Evolutionary conservation across 2,113 vertebrate species (phyloP), one percentile per base, ranked within the genome.

Genomic region (Trachemys scripta): DNA sequence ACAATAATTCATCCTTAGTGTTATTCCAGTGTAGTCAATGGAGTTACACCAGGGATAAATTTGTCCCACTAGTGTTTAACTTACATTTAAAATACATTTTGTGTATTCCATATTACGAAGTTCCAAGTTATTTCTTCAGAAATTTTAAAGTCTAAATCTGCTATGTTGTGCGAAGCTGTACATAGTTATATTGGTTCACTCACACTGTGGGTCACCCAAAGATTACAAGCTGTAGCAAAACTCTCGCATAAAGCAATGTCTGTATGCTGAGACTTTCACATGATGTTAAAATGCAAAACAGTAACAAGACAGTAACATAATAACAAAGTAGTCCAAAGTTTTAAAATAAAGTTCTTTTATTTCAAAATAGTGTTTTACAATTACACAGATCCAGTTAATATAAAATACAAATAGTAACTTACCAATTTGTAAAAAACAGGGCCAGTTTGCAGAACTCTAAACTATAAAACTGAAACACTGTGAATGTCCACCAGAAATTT

Each of bases 261-360:
- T 76, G n/a, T 93, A 59, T 95, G 51, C 51, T 54, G 51, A 54
- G 11, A 38, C 42, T 56, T 69, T 8, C 49, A 69, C 47, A 93
- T 10, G 19, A 59, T 54, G 84, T 92, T 89, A 82, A 89, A 56
- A 85, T 78, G 92, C 31, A 95, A 83, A 92, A 53, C 5, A 92
- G 25, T 65, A 95, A 82, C 13, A 75, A 81, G 56, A 56, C 50
- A 97, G 89, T 50, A 94, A 54, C 57, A 88, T 22, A 96, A 80
- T 45, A 95, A 87, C 29, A 84, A 95, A 84, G 82, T 49, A 95
- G 8, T 27, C 27, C 87, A 91, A 89, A 87, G 51, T 84, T 96
- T 97, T 94, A 98, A 97, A 98, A 98, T 97, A 97, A 95, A 98
- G 84, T 96, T 98, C 87, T 98, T 97, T 97, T 95, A 98, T 98